phyloP scores from a whole-genome alignment of 2,797 vertebrate genomes.

The Selene dorsalis region DNA sequence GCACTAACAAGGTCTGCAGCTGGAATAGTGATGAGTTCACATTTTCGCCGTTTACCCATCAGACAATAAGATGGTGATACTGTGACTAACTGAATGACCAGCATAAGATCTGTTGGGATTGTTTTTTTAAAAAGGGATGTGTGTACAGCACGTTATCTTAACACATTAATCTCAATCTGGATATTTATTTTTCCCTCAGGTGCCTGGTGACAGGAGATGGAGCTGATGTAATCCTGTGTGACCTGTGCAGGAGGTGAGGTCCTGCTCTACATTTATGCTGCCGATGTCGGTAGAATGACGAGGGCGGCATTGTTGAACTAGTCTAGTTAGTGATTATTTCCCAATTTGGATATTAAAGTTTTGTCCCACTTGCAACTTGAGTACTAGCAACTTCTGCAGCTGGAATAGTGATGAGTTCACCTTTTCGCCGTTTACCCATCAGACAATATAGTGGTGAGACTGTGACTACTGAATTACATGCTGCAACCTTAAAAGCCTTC shows the following conservation, averaged over 20 bases:
- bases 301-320: no score
- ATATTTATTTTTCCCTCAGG: background rate
- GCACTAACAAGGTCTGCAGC: background rate
- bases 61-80: constrained; percentile 85
- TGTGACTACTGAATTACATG: constrained; percentile 80
- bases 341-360: background rate
- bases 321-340: background rate
- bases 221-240: background rate
- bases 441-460: constrained; percentile 84
- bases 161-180: background rate
- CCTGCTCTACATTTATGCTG: background rate
- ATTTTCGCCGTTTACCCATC: constrained; percentile 87
- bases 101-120: background rate
- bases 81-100: constrained; percentile 80
- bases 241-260: constrained; percentile 46
- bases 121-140: background rate
- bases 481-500: background rate
- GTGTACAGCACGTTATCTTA: no score
- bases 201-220: background rate
- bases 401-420: constrained; percentile 76
- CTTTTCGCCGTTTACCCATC: constrained; percentile 87
- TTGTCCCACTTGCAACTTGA: background rate
- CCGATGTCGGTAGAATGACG: background rate
- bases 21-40: constrained; percentile 75
- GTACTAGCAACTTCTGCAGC: background rate